Conservation (phyloP, 2,888 invertebrate species). For the Diogma glabrata region DNA sequence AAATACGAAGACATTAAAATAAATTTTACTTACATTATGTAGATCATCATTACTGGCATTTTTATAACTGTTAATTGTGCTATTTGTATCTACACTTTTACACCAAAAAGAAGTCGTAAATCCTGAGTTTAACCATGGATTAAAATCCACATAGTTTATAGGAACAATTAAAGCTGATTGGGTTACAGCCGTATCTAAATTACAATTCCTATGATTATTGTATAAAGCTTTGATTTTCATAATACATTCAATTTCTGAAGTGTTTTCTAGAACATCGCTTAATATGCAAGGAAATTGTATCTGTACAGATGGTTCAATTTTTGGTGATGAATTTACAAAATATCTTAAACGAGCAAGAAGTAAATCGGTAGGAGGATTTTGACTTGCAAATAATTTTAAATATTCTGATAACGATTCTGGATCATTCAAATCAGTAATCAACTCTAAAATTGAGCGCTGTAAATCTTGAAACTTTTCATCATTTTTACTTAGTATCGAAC, state of each 20-base stretch:
- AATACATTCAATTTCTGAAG: not conserved
- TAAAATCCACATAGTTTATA: slow-evolving; percentile 28
- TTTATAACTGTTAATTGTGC: not conserved
- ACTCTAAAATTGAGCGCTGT: slow-evolving; percentile 51
- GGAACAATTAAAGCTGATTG: slow-evolving; percentile 32
- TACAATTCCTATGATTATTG: slow-evolving; percentile 28
- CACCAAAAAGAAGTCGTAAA: slow-evolving; percentile 32
- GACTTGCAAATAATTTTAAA: slow-evolving; percentile 45
- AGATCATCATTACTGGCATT: no score
- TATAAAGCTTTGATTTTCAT: not conserved
- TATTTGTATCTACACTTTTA: not conserved
- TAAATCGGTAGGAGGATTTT: slow-evolving; percentile 42
- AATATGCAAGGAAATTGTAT: slow-evolving; percentile 27
- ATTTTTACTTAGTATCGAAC: slow-evolving; percentile 28
- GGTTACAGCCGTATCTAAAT: slow-evolving; percentile 29
- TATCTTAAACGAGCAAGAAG: slow-evolving; percentile 43
- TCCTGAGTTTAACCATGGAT: slow-evolving; percentile 29
- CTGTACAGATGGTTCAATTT: slow-evolving; percentile 29
- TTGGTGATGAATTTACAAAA: slow-evolving; percentile 30
- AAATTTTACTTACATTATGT: no score
- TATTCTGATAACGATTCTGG: slow-evolving; percentile 41
- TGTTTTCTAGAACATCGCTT: not conserved
- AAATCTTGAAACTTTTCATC: slow-evolving; percentile 41
- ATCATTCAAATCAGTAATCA: slow-evolving; percentile 40
- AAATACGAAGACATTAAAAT: no score